phyloP scores from a whole-genome alignment of 1,140 invertebrate genomes.

The Drosophila pectinifera region DNA sequence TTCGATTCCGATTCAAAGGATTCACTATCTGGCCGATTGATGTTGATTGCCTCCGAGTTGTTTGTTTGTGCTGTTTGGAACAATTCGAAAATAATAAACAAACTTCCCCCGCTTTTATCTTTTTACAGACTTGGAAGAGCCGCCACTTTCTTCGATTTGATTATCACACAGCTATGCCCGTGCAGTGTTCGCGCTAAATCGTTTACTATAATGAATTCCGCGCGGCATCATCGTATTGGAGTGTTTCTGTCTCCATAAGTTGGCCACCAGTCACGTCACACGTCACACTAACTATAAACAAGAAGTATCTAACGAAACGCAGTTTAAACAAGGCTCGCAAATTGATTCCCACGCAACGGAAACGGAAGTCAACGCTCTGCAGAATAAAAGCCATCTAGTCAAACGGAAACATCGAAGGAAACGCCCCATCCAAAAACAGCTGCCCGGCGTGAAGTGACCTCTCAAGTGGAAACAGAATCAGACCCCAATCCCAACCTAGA shows the following conservation, averaged over 20 bases:
- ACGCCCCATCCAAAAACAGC: constrained; percentile 7
- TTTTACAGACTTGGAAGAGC: constrained; percentile 50
- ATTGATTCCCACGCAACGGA: constrained; percentile 20
- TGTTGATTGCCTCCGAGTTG: constrained; percentile 40
- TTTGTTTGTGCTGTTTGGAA: constrained; percentile 18
- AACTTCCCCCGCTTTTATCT: constrained; percentile 2
- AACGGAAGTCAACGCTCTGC: constrained; percentile 17
- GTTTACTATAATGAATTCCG: constrained; percentile 83
- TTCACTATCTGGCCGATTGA: constrained; percentile 32
- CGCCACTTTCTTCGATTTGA: constrained; percentile 12
- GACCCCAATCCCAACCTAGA: constrained; percentile 8
- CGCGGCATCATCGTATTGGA: constrained; percentile 84
- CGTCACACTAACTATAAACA: constrained; percentile 17
- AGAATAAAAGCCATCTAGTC: constrained; percentile 40
- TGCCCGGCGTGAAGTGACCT: constrained; percentile 20
- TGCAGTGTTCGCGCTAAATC: constrained; percentile 71
- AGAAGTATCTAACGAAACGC: constrained; percentile 17
- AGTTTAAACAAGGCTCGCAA: constrained; percentile 35
- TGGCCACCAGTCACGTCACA: constrained; percentile 29
- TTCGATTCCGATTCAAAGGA: constrained; percentile 35
- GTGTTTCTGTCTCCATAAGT: constrained; percentile 85
- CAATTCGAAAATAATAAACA: constrained; percentile 34
- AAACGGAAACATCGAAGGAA: constrained; percentile 44
- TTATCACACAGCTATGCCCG: constrained; percentile 55
- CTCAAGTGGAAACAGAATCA: constrained; percentile 8